Evolutionary conservation across 1,140 invertebrate genomes (phyloP).

Genomic region (Macrobrachium nipponense): DNA sequence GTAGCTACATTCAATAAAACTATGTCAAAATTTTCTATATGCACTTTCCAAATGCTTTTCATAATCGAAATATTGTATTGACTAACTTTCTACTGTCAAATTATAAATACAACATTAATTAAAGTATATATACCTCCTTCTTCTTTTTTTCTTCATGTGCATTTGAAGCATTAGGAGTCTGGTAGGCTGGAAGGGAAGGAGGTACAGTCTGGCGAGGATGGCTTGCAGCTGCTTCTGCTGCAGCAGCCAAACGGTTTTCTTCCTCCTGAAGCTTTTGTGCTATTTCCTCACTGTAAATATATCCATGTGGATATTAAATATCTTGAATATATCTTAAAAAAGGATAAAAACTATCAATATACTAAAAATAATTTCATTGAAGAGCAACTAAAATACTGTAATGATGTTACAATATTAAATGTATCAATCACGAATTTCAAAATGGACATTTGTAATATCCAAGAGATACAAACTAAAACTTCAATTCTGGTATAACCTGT

Average conservation of each 20-base stretch:
- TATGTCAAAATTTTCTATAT: no score
- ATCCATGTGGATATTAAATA: not conserved
- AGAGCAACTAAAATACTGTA: no score
- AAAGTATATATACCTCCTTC: slow-evolving; percentile 38
- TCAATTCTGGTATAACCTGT: no score
- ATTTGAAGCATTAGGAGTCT: slow-evolving; percentile 36
- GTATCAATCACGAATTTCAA: no score
- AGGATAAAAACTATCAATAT: not conserved
- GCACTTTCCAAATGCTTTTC: no score
- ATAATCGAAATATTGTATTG: no score
- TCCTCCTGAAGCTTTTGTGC: slow-evolving; percentile 70
- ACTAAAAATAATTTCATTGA: not conserved
- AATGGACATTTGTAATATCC: no score
- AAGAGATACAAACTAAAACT: no score
- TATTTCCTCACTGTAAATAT: slow-evolving; percentile 68
- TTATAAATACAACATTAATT: not conserved
- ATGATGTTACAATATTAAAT: no score
- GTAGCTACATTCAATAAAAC: no score
- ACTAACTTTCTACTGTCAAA: no score
- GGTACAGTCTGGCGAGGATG: slow-evolving; percentile 23
- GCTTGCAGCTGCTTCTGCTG: slow-evolving; percentile 47
- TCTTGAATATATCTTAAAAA: not conserved
- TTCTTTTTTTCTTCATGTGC: slow-evolving; percentile 59
- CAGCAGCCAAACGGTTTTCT: slow-evolving; percentile 66
- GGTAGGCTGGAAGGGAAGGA: slow-evolving; percentile 27